Base-by-base conservation (phyloP, 2,888 invertebrate genomes). In the Oegoconia quadripuncta region DNA sequence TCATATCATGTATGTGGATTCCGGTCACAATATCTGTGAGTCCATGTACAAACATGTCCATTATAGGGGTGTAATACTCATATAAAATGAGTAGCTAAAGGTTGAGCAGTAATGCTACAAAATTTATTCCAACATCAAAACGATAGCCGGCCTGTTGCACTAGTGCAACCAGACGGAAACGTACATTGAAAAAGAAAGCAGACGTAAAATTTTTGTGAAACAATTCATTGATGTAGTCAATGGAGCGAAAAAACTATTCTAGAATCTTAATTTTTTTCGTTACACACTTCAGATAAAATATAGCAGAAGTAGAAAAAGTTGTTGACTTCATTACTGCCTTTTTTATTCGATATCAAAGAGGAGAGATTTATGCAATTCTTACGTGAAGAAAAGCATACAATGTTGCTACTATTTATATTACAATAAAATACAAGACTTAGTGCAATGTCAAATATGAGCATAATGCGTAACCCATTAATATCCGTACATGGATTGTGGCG, bases 401-500 rank as follows among this genome's bases (percentile, higher is more conserved):
- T 16, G 34, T 39, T 34, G 29, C 26, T 12, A 14, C 9, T 14
- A 32, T 22, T 30, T 37, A 6, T 20, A 5, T 22, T 3, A 11
- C 15, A 30, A 37, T 49, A 34, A 46, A 48, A 23, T 26, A 39
- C 31, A 35, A 34, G 31, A 37, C 28, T n/a, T 34, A 38, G 33
- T 32, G 41, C 36, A 39, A 35, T 46, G 44, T 42, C 44, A 42
- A 44, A 40, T 36, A 38, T 18, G 36, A 30, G 44, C 39, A 39
- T 41, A 44, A 45, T 39, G 47, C 49, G 42, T 39, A 35, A 44
- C 43, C 42, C 42, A 49, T 50, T 52, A 45, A 36, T 46, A 46
- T 45, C 42, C 39, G 13, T 47, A 50, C 32, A 39, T 40, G 41
- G 44, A 28, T 26, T 39, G 44, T 27, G 17, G 17, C 29, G 18